Percentiles rank a stretch among this genome's conserved stretches.
Conservation (phyloP, 2,888 invertebrate species). For the Anthoptus insignis region DNA sequence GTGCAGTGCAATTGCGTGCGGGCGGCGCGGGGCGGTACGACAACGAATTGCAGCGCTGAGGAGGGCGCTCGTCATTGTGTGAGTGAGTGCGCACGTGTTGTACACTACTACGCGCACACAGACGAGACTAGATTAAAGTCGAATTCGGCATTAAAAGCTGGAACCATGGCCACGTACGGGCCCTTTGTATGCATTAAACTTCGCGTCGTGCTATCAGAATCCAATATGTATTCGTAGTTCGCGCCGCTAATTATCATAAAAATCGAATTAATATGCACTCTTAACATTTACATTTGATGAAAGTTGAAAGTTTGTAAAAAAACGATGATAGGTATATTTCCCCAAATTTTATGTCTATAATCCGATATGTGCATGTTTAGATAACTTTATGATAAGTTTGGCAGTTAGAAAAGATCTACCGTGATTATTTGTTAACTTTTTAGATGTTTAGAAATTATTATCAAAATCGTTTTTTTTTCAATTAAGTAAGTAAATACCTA, state of each 20-base stretch:
- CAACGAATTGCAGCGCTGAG: slow-evolving; percentile 85
- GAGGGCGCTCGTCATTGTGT: slow-evolving; percentile 74
- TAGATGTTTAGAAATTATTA: too few species aligned
- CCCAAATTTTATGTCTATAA: not conserved
- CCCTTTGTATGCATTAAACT: slow-evolving; percentile 80
- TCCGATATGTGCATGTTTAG: too few species aligned
- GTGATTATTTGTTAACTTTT: too few species aligned
- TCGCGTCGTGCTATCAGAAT: slow-evolving; percentile 68
- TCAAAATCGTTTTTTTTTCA: too few species aligned
- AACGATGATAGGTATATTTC: not conserved
- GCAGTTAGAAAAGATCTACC: too few species aligned
- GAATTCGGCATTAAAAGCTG: slow-evolving; percentile 78
- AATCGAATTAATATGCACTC: slow-evolving; percentile 64
- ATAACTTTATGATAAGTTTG: too few species aligned
- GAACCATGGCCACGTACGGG: slow-evolving; percentile 65
- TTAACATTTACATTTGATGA: slow-evolving; percentile 59
- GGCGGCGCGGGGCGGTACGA: slow-evolving; percentile 66
- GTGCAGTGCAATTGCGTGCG: slow-evolving; percentile 86
- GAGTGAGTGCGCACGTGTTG: slow-evolving; percentile 74
- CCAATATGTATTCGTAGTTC: slow-evolving; percentile 64
- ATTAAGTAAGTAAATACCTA: too few species aligned
- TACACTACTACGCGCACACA: slow-evolving; percentile 51
- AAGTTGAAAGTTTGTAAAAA: slow-evolving; percentile 33
- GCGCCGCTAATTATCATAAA: slow-evolving; percentile 65
- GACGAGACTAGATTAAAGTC: slow-evolving; percentile 71